Base-by-base conservation (phyloP, 1,140 invertebrate species). In the Hypsibius dujardini region DNA sequence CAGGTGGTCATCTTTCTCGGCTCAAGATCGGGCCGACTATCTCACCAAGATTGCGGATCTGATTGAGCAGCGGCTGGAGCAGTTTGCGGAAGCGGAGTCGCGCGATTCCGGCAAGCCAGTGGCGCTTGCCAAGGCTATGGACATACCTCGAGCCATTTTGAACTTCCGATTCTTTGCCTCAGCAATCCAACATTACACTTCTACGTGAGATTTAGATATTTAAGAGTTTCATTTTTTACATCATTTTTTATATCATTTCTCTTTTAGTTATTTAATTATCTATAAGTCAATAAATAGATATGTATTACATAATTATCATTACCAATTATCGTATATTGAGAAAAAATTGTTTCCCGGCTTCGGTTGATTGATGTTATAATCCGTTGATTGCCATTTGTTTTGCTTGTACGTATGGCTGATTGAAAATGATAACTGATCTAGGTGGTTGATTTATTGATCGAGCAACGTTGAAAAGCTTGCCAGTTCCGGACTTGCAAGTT, bases 91-190 rank as follows among this genome's bases (percentile, higher is more conserved):
- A 62, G 76, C 82, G 0, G 84, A 85, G 75, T 84, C 83, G 2
- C 76, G 74, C 59, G 84, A 85, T 75, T 84, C 86, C 76, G 84
- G 84, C 1, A 85, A 86, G 75, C 82, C 84, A 1, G 72, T 85
- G 1, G 80, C 77, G 77, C 75, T 84, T 59, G 79, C 84, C 1
- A 80, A 75, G 67, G 76, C 73, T 46, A 75, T 84, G 40, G 84
- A 86, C 73, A 84, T 86, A 72, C 84, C 84, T 1, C 77, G 84
- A 72, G 82, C 82, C 67, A 78, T 83, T 28, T 76, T 81, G 69
- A 85, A 85, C 74, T 81, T 85, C 72, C 77, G 84, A 73, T 79
- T 81, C 74, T 85, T 84, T 78, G 85, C 84, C 1, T 77, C 81
- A 3, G 77, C 79, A 67, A 76, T 82, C 69, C 75, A 80, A 3